Base-by-base conservation (phyloP, 2,888 invertebrate genomes). In the Notodonta dromedarius region DNA sequence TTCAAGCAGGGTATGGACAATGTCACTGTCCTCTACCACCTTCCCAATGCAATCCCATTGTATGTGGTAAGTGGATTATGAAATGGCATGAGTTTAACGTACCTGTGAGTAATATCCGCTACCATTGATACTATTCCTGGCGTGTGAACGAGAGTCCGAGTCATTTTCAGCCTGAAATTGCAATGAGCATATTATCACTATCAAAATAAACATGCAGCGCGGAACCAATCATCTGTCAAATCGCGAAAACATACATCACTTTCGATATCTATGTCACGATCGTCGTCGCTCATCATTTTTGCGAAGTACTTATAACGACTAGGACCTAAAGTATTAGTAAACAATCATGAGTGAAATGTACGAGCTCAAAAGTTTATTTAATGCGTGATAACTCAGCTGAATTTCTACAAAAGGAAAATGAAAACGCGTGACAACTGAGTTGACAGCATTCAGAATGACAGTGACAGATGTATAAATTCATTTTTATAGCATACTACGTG, bases 221-320 rank as follows among this genome's bases (percentile, higher is more conserved):
- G 53, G 70, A 74, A 60, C 62, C 66, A 66, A 35, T 64, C 58
- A 74, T 72, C 77, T 74, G 75, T 78, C 83, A 79, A 80, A 77
- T 67, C 62, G 61, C 69, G 77, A 75, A 80, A 77, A 95, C 97
- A 96, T 95, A 98, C 98, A 94, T 98, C 98, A 94, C 98, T 98
- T 94, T 98, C 98, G 84, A 98, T 97, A 91, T 98, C 98, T 89
- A 98, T 97, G 91, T 98, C 98, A 82, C 97, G 95, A 90, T 98
- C 98, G 92, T 98, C 98, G 93, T 98, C 98, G 91, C 98, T 98
- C 98, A 98, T 98, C 90, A 90, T 93, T 72, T 81, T 86, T 76
- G 69, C 67, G 58, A 63, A 74, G 63, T 72, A 65, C 59, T 71
- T 61, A 68, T 61, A 39, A 63, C 69, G 62, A 73, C 60, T 61